A percentile compares a stretch with the other conserved stretches of the same genome.
Conservation (phyloP, 2,797 vertebrate species). For the Tapirus indicus region DNA sequence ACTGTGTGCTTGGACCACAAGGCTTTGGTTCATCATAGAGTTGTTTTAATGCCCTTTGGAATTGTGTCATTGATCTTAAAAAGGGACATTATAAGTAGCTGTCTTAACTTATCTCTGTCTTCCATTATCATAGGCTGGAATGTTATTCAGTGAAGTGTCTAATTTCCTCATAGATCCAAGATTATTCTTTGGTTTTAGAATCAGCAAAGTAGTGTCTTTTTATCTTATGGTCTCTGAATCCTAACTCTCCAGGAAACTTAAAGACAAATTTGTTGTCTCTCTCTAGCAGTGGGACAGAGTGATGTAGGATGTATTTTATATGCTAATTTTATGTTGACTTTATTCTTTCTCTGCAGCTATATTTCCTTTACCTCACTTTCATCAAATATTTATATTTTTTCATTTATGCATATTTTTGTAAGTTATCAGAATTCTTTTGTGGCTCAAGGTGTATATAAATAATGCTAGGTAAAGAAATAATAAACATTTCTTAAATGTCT, state of each 20-base stretch:
- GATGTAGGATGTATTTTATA: not conserved
- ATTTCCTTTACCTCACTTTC: constrained; percentile 9
- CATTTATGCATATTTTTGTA: constrained; percentile 18
- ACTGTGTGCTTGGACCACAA: not conserved
- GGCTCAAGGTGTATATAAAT: not conserved
- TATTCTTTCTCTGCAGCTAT: not conserved
- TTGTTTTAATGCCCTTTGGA: not conserved
- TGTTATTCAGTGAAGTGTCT: not conserved
- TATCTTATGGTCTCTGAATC: not conserved
- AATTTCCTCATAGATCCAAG: not conserved
- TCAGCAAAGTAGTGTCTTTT: not conserved
- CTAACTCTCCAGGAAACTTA: not conserved
- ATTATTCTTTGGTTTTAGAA: not conserved
- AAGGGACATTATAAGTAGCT: not conserved
- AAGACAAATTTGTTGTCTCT: not conserved
- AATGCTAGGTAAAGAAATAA: not conserved
- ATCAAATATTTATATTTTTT: constrained; percentile 41
- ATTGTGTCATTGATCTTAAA: not conserved
- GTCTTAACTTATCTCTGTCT: not conserved
- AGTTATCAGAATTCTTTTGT: constrained; percentile 39
- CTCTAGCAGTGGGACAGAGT: not conserved
- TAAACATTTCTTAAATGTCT: constrained; percentile 39
- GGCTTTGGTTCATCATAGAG: not conserved
- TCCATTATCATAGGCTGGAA: not conserved
- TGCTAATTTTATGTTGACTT: not conserved